A percentile compares a stretch with the other conserved stretches of the same genome.
Evolutionary conservation across 2,797 vertebrate species (phyloP).

Genomic region (Macrochelys suwanniensis): DNA sequence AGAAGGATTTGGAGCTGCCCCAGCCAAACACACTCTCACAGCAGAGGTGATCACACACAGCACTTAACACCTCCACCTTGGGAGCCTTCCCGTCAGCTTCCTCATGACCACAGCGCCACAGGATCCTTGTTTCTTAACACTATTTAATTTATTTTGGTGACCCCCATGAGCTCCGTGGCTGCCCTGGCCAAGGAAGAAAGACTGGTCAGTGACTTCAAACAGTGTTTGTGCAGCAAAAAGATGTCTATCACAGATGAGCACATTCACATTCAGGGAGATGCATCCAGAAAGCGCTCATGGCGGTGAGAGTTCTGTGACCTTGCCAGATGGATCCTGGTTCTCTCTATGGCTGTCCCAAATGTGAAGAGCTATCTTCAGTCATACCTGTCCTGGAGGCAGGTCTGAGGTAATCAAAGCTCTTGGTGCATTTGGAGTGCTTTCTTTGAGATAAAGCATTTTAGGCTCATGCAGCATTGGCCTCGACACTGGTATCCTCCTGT

Average conservation of each 20-base stretch:
- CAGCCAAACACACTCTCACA: not conserved
- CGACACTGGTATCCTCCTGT: not conserved
- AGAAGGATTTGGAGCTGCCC: not conserved
- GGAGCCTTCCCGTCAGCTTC: not conserved
- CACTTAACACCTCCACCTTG: not conserved
- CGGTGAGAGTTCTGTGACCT: not conserved
- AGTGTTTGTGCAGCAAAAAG: constrained; percentile 58
- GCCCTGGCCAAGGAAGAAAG: constrained; percentile 42
- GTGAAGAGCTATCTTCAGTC: not conserved
- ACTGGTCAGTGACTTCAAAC: constrained; percentile 63
- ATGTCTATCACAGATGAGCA: constrained; percentile 58
- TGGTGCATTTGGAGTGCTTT: not conserved
- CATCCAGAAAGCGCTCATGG: not conserved
- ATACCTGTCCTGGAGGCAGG: not conserved
- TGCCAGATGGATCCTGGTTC: not conserved
- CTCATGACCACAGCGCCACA: not conserved
- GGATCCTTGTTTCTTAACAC: not conserved
- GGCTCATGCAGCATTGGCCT: not conserved
- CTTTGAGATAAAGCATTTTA: not conserved
- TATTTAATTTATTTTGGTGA: constrained; percentile 23
- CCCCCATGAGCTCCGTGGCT: not conserved
- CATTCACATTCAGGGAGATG: not conserved
- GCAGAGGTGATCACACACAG: not conserved
- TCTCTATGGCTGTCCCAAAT: not conserved
- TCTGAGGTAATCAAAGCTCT: not conserved